Base-by-base conservation (phyloP, 2,113 vertebrate species). In the Fregetta grallaria region DNA sequence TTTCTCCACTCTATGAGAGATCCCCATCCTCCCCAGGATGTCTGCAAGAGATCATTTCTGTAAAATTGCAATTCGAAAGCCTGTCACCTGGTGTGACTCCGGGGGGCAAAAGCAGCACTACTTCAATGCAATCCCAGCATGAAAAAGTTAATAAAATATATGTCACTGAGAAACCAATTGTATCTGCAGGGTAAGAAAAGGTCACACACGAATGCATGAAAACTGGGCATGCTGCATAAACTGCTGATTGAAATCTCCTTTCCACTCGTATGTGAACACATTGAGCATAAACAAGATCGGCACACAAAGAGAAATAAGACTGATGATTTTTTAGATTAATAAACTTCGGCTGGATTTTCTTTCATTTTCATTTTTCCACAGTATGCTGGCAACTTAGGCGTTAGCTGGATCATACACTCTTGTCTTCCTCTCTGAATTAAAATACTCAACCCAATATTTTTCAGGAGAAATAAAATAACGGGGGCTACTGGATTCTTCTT, bases 81-180 rank as follows among this genome's bases (percentile, higher is more conserved):
- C 52, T 68, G 65, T 65, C 94, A 77, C 68, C 83, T 88, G 65
- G 75, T 94, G 86, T 13, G 40, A 74, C 61, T 88, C 68, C 3
- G 3, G 58, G 63, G n/a, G 30, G 65, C 40, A 96, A 90, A 92
- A 84, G 25, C 50, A 71, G 44, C 27, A 27, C 42, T 91, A 85
- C 80, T 92, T 86, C 65, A 67, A 7, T 49, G 27, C 72, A 75
- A 40, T 61, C 83, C 66, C 88, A 92, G 72, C 72, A 92, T 42
- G 65, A 84, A 95, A 71, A 96, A 65, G 72, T 94, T 94, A 89
- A 93, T 77, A 90, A 95, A 93, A 82, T 84, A 27, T 55, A 81
- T 86, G 83, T 87, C 90, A 92, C 76, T 52, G 68, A 91, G 79
- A 96, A 91, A 89, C 40, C 52, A 71, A 91, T 88, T 93, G 72